Conservation (phyloP, 2,113 vertebrate genomes). For the Eulacestoma nigropectus region DNA sequence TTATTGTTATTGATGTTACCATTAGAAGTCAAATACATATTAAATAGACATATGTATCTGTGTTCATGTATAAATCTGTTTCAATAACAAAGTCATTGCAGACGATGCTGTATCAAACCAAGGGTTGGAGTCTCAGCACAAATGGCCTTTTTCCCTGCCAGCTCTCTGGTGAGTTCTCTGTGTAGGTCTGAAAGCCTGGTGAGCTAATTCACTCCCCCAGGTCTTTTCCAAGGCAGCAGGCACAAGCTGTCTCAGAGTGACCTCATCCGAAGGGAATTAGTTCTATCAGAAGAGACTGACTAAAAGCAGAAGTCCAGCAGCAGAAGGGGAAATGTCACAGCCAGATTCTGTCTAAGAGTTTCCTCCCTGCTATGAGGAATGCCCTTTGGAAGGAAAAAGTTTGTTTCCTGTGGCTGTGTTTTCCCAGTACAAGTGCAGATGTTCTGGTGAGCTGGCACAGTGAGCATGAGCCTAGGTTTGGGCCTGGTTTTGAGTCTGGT, state of each 20-base stretch:
- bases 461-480: neutral
- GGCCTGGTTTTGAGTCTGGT: neutral
- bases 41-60: neutral
- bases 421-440: neutral
- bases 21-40: neutral
- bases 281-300: neutral
- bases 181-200: neutral
- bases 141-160: neutral
- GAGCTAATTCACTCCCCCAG: neutral
- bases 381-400: neutral
- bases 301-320: neutral
- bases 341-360: neutral
- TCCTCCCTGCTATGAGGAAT: neutral
- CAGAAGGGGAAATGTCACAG: neutral
- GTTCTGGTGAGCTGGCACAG: neutral
- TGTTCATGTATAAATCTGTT: neutral
- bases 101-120: neutral
- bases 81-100: neutral
- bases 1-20: neutral
- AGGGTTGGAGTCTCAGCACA: neutral
- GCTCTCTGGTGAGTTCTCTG: neutral
- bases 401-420: neutral
- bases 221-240: neutral
- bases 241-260: neutral
- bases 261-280: neutral